Evolutionary conservation across 1,140 invertebrate genomes (phyloP).

Genomic region (Achatina immaculata): DNA sequence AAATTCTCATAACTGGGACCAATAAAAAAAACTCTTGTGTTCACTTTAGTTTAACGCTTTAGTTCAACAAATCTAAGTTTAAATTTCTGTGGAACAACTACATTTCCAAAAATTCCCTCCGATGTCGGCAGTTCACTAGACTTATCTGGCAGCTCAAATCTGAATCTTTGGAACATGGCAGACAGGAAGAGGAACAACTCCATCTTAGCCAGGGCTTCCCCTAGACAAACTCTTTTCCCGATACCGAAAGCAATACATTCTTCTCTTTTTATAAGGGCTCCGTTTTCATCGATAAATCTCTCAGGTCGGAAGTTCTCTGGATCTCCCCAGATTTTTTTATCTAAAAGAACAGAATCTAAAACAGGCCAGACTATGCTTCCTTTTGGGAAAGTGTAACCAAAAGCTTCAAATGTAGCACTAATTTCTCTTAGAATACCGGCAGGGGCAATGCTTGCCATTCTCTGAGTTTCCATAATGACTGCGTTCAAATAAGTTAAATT

Average conservation of each 20-base stretch:
- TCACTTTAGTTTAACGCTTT: too few species aligned
- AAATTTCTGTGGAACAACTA: not conserved
- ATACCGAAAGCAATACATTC: too few species aligned
- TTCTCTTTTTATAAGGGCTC: too few species aligned
- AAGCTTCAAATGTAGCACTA: not conserved
- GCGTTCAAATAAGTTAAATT: not conserved
- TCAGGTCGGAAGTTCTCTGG: too few species aligned
- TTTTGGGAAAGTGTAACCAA: not conserved
- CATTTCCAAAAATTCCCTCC: not conserved
- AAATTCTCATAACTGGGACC: too few species aligned
- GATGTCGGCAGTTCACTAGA: not conserved
- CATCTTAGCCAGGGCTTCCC: not conserved
- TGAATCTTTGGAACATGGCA: not conserved
- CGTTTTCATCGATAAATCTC: too few species aligned
- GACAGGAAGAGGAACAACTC: not conserved
- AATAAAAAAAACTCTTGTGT: too few species aligned
- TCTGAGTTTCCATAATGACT: not conserved
- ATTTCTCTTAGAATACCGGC: not conserved
- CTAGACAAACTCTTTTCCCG: not conserved
- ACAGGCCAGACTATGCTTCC: not conserved
- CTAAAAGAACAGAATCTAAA: too few species aligned
- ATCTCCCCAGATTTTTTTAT: conserved; percentile 8
- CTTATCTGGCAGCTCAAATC: not conserved
- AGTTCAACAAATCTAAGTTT: not conserved
- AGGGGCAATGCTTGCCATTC: not conserved